Base-by-base conservation (phyloP, 2,113 vertebrate species). In the Atherinomorus stipes region DNA sequence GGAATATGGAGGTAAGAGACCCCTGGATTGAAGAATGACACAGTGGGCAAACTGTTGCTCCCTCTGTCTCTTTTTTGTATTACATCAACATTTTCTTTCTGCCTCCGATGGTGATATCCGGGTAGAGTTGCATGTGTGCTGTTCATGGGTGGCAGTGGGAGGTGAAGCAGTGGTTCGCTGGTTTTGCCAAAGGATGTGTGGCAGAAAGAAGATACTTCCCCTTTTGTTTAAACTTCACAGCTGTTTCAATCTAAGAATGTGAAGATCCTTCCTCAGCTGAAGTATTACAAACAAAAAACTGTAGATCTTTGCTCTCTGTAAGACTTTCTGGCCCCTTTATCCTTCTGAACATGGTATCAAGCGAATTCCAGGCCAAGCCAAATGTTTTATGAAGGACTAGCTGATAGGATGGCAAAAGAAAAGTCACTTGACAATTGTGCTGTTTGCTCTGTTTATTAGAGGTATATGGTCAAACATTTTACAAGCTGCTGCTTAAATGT, bases 401-500 rank as follows among this genome's bases (percentile, higher is more conserved):
- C 18, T 12, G 40, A 50, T 74, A 34, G 45, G 18, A 45, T 42
- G 49, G 40, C 28, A 57, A 61, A 73, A 71, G 63, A 80, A 81
- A 69, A 84, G 54, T 74, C 71, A 65, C 0, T 1, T 38, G 59
- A 77, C 70, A 83, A 53, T 49, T 42, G 25, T 84, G 76, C 76
- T 83, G 87, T 82, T 91, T 89, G 87, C 86, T 91, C 80, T 86
- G 85, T 92, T 94, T 95, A 93, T 92, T 93, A 82, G 90, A 92
- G 88, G 89, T 90, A 92, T 91, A 90, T 90, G 87, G 81, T 91
- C 85, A 92, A 91, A 93, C 89, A 91, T 87, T 92, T 90, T 90
- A 92, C 87, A 93, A 90, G 90, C 88, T 83, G 66, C 80, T 89
- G 88, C 81, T 91, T 90, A 89, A 84, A 93, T 88, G 81, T 90